Percentiles rank a stretch among this genome's conserved stretches.
Conservation (phyloP, 2,113 vertebrate genomes). For the Cyphomyrus discorhynchus region DNA sequence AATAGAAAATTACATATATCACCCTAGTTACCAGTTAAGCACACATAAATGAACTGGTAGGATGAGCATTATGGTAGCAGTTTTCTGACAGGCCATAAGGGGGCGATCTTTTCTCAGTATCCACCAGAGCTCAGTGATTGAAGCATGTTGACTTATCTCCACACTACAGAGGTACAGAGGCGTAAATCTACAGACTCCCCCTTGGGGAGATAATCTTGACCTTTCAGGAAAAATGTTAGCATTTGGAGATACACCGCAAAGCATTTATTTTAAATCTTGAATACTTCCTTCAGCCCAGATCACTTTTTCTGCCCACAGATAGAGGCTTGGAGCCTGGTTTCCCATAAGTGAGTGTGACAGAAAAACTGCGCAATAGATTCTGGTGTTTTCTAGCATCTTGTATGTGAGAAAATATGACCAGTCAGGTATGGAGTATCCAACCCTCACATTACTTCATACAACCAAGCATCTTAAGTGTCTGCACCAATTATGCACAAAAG, state of each 20-base stretch:
- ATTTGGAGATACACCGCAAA: not conserved
- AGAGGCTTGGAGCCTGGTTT: not conserved
- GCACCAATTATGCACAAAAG: not conserved
- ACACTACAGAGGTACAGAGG: not conserved
- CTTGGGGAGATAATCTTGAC: not conserved
- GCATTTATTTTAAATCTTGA: not conserved
- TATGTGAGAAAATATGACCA: not conserved
- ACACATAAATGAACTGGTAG: not conserved
- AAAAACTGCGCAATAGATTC: not conserved
- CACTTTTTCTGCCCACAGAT: not conserved
- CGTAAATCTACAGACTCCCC: not conserved
- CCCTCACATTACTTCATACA: not conserved
- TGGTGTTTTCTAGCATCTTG: not conserved
- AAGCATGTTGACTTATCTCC: conserved; percentile 11
- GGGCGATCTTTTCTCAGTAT: not conserved
- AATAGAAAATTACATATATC: not conserved
- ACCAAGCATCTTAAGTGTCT: not conserved
- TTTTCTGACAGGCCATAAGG: not conserved
- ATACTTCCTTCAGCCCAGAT: not conserved
- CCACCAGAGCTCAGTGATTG: not conserved
- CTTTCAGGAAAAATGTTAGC: not conserved
- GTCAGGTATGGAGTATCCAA: not conserved
- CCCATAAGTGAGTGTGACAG: not conserved
- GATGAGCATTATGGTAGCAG: not conserved
- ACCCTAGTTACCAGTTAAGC: not conserved